Base-by-base conservation (phyloP, 2,113 vertebrate species). In the Seriola rivoliana region DNA sequence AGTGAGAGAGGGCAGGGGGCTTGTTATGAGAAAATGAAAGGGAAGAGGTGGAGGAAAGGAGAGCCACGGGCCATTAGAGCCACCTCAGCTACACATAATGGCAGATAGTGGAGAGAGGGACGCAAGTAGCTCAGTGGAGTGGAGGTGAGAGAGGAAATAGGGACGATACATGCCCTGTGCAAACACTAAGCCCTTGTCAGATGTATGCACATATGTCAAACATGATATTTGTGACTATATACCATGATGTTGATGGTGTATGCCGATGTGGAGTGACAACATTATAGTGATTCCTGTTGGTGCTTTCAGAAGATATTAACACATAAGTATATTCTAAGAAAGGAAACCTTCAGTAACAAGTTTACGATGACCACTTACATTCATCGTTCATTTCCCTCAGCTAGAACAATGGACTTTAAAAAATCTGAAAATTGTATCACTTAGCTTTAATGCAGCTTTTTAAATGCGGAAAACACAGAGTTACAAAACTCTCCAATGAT, bases 1-100 rank as follows among this genome's bases (percentile, higher is more conserved):
- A 79, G 89, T 58, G 83, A 85, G 82, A 82, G 72, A 91, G 89
- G 89, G 81, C 89, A 92, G 88, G 89, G 91, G 87, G 88, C 88
- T 92, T 89, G 89, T 92, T 94, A 91, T 87, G 88, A 88, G 91
- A 87, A 92, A 91, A 93, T 93, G 88, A 91, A 91, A 92, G 91
- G 88, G 85, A 85, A 90, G 84, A 92, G 89, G 90, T 90, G 87
- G 90, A 82, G 82, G 85, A 88, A 92, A 88, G 86, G 78, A 86
- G 81, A 79, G 83, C 78, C 82, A 90, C n/a, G 57, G 92, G 84
- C 89, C 88, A 91, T 89, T 92, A 91, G 78, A 91, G 85, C 80
- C 83, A 91, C 86, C 84, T 86, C 82, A 65, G 82, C 77, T 63
- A 66, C 76, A 91, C 76, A 84, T 88, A 88, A 91, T 89, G 75